Evolutionary conservation across 2,113 vertebrate species (phyloP), one percentile per base, ranked within the genome.

Genomic region (Tichodroma muraria): DNA sequence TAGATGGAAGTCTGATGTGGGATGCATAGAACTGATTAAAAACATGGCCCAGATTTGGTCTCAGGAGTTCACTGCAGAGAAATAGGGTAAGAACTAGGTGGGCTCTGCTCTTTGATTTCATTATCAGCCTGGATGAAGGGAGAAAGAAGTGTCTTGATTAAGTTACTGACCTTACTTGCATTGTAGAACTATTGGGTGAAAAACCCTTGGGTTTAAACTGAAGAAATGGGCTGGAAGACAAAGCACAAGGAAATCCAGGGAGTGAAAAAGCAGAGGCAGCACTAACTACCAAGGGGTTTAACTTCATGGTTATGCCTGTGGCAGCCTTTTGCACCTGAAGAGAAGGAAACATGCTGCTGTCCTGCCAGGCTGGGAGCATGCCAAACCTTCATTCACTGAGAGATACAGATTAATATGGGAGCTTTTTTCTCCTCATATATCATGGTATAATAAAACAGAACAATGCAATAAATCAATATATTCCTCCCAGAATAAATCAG

Each of bases 291-390:
- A 17, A 38, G 16, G 30, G 15, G 14, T 10, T 72, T 11, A 28
- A 53, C 21, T 22, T 22, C 33, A 3, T 2, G 2, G 42, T 35
- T 31, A 22, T 27, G 18, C 19, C 11, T 15, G 1, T 3, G 2
- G 66, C 28, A 82, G 35, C n/a, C 44, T 79, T 69, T 75, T 63
- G 19, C n/a, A 38, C 7, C 35, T 20, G 25, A 53, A n/a, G 76
- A 40, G 66, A 75, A 59, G 35, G 63, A 49, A 80, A 77, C 9
- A 38, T 3, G 2, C 25, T 25, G 35, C 42, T 28, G 33, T 30
- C 49, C 92, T 76, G 30, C 44, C 72, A 40, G 13, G 27, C 18
- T 42, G 22, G 31, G 45, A 69, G 35, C 15, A 6, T 1, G 10
- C n/a, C 63, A 64, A 92, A 78, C 50, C 69, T 60, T 84, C 31